Evolutionary conservation across 2,797 vertebrate genomes (phyloP), one percentile per base, ranked within the genome.

Genomic region (Cossypha dichroa): DNA sequence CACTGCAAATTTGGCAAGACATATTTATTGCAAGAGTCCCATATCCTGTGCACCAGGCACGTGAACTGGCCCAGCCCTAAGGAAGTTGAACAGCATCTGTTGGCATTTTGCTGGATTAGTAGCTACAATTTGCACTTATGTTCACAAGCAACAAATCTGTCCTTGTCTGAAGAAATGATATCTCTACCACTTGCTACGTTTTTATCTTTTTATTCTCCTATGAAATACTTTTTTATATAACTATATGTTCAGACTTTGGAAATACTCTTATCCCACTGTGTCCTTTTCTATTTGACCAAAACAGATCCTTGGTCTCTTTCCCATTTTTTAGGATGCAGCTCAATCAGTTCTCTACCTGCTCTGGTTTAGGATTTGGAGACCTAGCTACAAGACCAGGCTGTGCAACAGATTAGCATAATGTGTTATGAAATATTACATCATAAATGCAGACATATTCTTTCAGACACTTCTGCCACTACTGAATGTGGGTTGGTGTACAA

Each of bases 61-160:
- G 6, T 41, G 49, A 73, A 40, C 48, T 69, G 82, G 54, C 74
- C 48, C 43, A 85, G 78, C 60, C 56, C 68, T 67, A 21, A 74
- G 55, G 77, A 93, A 90, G 12, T 33, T 83, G 19, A 45, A 31
- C 28, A 75, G 49, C 49, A 66, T 81, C 69, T 85, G 46, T 59
- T 88, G 85, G 59, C 33, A 18, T 84, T 93, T 87, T 92, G 72
- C 70, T 60, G 29, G 34, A 90, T 86, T 75, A 80, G 46, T 60
- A 94, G 60, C 70, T 94, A 78, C 64, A 92, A 52, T 96, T 95
- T 91, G 46, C 59, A 51, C 12, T 77, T 95, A 52, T 31, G 94
- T 95, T 93, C 70, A 87, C 26, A 81, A 81, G 73, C 51, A 88
- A 34, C 10, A 74, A 17, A 66, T 83, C 73, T 85, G 51, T 84